Evolutionary conservation across 2,888 invertebrate species (phyloP), one percentile per base, ranked within the genome.

Genomic region (Terebella lapidaria): DNA sequence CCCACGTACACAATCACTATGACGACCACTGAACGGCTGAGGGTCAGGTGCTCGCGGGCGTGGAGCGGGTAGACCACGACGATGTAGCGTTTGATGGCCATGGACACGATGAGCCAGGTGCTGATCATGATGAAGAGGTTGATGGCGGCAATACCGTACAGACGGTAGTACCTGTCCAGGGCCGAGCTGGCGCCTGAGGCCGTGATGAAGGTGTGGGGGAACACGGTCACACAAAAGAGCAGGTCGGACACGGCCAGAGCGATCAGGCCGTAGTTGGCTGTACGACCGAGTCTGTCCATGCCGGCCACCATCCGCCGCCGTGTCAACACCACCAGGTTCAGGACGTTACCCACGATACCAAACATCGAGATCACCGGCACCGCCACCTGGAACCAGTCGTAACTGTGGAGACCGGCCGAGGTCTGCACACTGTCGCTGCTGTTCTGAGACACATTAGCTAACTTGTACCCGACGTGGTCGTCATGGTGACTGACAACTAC

Each of bases 181-280:
- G 49, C 10, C 10, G 18, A 5, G 10, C n/a, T 10, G 10, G 10
- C 10, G 49, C 18, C 49, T 5, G 22, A 5, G 49, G 18, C 22
- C 18, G 5, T 22, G 49, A 49, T 10, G 18, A 75, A 74, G 29
- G 71, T 69, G 15, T 51, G 87, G 84, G 76, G 88, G 87, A 45
- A 88, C 86, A 73, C 76, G 61, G 72, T 70, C 24, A 73, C 56
- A 63, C 74, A 74, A 59, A 73, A 75, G 73, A 89, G 81, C 57
- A 90, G 83, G 46, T 90, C 89, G n/a, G 89, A 89, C 2, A 87
- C 85, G 20, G 90, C 89, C 75, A 90, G 86, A 58, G 88, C 88
- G 86, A 83, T 74, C 35, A 82, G 70, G 88, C 80, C 90, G 76
- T 89, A 86, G 78, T 90, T 90, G 46, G 90, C 90, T 0, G 88